Percentiles rank a stretch among this genome's conserved stretches.
Evolutionary conservation across 2,113 vertebrate species (phyloP).

Genomic region (Chunga burmeisteri): DNA sequence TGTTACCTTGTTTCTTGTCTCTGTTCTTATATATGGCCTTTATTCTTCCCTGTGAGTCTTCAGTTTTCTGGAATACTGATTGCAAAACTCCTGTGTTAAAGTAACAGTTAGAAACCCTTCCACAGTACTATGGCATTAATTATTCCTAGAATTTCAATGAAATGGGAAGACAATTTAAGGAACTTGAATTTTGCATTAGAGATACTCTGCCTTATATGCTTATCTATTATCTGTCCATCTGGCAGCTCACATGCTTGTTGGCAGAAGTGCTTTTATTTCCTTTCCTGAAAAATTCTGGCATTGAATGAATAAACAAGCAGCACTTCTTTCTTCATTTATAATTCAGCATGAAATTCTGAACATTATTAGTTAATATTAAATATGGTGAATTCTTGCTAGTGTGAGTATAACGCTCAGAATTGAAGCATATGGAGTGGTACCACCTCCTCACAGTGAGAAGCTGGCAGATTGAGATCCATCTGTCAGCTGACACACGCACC

Average conservation of each 20-base stretch:
- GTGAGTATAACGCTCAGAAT: accelerated
- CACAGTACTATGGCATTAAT: not conserved
- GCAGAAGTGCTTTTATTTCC: slow-evolving; percentile 28
- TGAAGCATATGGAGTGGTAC: not conserved
- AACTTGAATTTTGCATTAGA: slow-evolving; percentile 10
- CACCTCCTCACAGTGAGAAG: not conserved
- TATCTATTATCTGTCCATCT: slow-evolving; percentile 19
- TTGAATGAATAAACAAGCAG: slow-evolving; percentile 1
- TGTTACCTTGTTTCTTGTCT: not conserved
- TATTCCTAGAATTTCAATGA: slow-evolving; percentile 8
- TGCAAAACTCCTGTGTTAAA: not conserved
- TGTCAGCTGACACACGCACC: not conserved
- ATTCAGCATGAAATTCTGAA: not conserved
- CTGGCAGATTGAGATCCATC: slow-evolving; percentile 31
- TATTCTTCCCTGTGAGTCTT: not conserved
- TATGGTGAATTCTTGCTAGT: not conserved
- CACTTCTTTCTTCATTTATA: not conserved
- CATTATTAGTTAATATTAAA: slow-evolving; percentile 3
- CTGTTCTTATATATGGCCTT: not conserved
- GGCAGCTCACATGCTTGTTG: slow-evolving; percentile 14
- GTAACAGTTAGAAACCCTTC: not conserved
- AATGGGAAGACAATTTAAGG: not conserved
- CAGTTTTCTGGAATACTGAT: not conserved
- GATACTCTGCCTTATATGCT: not conserved
- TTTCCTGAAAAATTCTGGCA: slow-evolving; percentile 37